Evolutionary conservation across 2,797 vertebrate genomes (phyloP).

Genomic region (Thalassophryne amazonica): DNA sequence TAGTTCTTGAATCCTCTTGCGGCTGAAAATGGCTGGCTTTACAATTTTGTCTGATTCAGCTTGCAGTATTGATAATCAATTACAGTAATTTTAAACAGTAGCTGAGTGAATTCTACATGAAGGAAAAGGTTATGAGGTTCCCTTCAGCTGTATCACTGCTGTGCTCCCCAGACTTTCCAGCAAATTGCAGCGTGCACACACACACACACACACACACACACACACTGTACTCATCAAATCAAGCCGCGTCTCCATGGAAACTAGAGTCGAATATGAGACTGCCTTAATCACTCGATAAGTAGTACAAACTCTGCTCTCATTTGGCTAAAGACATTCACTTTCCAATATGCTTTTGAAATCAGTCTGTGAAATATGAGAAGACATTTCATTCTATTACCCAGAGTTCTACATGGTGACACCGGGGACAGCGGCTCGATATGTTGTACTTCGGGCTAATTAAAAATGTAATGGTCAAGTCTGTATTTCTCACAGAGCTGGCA

Average conservation of each 20-base stretch:
- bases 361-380: slow-evolving; percentile 32
- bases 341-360: slow-evolving; percentile 49
- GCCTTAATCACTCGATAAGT: slow-evolving; percentile 73
- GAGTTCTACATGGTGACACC: slow-evolving; percentile 46
- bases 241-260: slow-evolving; percentile 74
- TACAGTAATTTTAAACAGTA: background rate
- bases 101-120: slow-evolving; percentile 12
- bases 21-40: slow-evolving; percentile 28
- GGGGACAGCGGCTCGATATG: slow-evolving; percentile 50
- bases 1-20: slow-evolving; percentile 7
- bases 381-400: slow-evolving; percentile 50
- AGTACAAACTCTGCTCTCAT: slow-evolving; percentile 53
- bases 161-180: slow-evolving; percentile 11
- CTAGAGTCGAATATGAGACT: slow-evolving; percentile 64
- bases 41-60: slow-evolving; percentile 3
- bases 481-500: slow-evolving; percentile 58
- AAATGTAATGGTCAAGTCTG: slow-evolving; percentile 64
- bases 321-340: slow-evolving; percentile 51
- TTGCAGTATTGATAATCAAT: slow-evolving; percentile 7
- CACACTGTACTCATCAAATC: slow-evolving; percentile 58
- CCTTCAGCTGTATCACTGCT: slow-evolving; percentile 31
- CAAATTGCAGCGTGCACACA: slow-evolving; percentile 11
- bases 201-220: slow-evolving; percentile 7
- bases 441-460: slow-evolving; percentile 65
- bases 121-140: slow-evolving; percentile 19